Conservation (phyloP, 2,888 invertebrate genomes). For the Pristionchus arcanus region DNA sequence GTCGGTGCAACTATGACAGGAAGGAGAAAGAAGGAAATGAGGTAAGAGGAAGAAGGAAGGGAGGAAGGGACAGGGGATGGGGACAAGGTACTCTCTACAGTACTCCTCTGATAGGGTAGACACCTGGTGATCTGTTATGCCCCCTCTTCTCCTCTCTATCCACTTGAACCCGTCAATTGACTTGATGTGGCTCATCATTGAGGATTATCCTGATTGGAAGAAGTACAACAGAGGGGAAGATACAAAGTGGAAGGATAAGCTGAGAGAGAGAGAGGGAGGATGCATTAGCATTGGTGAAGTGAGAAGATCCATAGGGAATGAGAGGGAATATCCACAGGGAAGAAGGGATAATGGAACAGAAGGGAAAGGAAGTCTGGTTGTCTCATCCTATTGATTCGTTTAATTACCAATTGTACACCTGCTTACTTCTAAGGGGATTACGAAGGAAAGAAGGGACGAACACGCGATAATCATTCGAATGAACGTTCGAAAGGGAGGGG, state of each 20-base stretch:
- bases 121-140: not conserved
- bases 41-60: conserved; percentile 44
- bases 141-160: not conserved
- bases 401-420: conserved; percentile 47
- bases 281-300: conserved; percentile 30
- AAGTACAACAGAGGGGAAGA: conserved; percentile 6
- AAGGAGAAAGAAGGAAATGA: conserved; percentile 24
- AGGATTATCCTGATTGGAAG: conserved; percentile 28
- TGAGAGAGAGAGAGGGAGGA: not conserved
- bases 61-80: conserved; percentile 1
- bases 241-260: conserved; percentile 40
- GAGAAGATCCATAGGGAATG: conserved; percentile 13
- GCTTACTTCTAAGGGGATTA: conserved; percentile 30
- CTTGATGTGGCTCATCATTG: conserved; percentile 16
- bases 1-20: conserved; percentile 40
- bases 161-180: conserved; percentile 37
- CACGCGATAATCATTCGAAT: conserved; percentile 39
- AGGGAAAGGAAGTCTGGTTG: conserved; percentile 24
- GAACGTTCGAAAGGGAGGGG: not conserved
- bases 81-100: not conserved
- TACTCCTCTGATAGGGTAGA: not conserved
- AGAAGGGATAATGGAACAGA: not conserved
- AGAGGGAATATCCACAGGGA: conserved; percentile 20
- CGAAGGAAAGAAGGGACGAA: conserved; percentile 42
- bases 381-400: conserved; percentile 21